These are phyloP conservation scores for Clavelina lepadiformis DNA, from an alignment of 23 tunicate species.

Conservation along the genomic window DNA sequence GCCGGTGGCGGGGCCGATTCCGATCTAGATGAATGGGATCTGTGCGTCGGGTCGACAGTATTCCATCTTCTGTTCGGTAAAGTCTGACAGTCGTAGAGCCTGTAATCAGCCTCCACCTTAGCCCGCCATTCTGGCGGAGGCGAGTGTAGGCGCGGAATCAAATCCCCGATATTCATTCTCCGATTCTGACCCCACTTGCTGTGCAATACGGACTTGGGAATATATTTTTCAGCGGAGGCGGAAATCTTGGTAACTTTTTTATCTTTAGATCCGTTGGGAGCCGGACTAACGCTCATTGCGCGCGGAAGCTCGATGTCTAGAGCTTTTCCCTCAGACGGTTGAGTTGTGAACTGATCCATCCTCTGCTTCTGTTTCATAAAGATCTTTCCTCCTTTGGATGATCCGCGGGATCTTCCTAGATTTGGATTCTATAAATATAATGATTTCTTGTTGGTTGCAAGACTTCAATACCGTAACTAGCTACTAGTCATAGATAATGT, in stretches of 20 bases:
- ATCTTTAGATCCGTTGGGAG: no score
- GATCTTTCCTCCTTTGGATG: conserved; percentile 67
- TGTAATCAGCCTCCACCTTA: conserved; percentile 51
- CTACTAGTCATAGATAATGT: no score
- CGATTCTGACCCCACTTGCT: no score
- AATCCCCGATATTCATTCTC: no score
- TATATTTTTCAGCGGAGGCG: neutral
- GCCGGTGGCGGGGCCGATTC: conserved; percentile 49
- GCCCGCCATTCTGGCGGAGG: conserved; percentile 78
- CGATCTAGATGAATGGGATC: conserved; percentile 5
- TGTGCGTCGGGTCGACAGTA: neutral
- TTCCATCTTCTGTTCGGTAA: conserved; percentile 20
- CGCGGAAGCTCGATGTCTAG: no score
- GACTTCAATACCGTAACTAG: no score
- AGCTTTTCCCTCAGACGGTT: conserved; percentile 12
- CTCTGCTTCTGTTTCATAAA: conserved; percentile 71
- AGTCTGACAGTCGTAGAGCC: neutral
- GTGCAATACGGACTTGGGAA: conserved; percentile 3
- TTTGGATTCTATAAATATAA: conserved; percentile 15
- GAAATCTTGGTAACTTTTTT: neutral
- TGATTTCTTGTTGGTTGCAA: no score
- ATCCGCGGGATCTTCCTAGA: conserved; percentile 10
- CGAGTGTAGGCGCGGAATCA: conserved; percentile 16
- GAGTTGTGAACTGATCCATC: conserved; percentile 48
- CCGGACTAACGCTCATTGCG: no score